Base-by-base conservation (phyloP, 2,888 invertebrate genomes). In the Orgyia antiqua region DNA sequence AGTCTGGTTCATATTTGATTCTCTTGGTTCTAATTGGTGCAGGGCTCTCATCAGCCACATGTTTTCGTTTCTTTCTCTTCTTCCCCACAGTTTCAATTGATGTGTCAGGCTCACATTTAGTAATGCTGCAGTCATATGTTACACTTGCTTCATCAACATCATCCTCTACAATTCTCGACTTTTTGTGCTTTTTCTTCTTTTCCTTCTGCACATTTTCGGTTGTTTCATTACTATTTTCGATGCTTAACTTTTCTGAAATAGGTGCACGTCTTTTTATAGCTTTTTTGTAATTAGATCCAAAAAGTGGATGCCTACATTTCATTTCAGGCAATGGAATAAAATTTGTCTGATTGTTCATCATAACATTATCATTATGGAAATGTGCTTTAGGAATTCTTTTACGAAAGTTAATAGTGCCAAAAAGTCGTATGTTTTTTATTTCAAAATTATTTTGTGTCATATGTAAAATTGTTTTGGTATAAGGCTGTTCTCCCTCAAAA, bases 241-340 rank as follows among this genome's bases (percentile, higher is more conserved):
- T 31, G 10, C 57, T 50, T 24, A 75, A 52, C 2, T 69, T 54
- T 33, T 61, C 54, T 8, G 51, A 48, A 23, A 72, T 47, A n/a
- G 47, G 35, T 17, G 51, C 19, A 4, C 73, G 63, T 27, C 78
- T 33, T 49, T 73, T 72, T 3, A 75, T 58, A 5, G 66, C 61
- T 36, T 63, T 70, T 39, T 72, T 74, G 45, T 76, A 83, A 45
- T 77, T 46, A 1, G 59, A 41, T 1, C 82, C 82, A 50, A 83
- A 78, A 1, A 83, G 58, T 4, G 82, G 83, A 51, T 83, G 83
- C 1, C 82, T 67, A 35, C 65, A 67, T 51, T 80, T 80, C 5
- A 76, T 80, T 19, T 74, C 73, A 1, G 82, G 82, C 21, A 82
- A 43, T 8, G 76, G 73, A 41, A 77, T 74, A 33, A 71, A 73